Evolutionary conservation across 2,888 invertebrate genomes (phyloP).

Genomic region (Cantharis lateralis): DNA sequence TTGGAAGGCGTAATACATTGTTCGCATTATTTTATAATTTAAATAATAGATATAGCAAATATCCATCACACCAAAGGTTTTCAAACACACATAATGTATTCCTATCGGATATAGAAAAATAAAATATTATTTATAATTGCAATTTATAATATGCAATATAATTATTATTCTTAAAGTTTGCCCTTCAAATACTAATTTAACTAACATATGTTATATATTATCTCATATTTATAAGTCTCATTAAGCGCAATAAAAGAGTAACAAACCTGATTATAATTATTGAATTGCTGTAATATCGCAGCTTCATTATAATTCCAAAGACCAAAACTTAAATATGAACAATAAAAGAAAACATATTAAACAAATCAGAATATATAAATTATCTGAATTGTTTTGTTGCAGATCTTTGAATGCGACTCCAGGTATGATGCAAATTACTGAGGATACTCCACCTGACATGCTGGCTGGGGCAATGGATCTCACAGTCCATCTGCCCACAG

Average conservation of each 20-base stretch:
- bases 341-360: neutral
- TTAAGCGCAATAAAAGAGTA: neutral
- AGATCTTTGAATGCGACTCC: slow-evolving; percentile 47
- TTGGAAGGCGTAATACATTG: no score
- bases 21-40: no score
- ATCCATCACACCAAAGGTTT: no score
- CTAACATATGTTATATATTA: no score
- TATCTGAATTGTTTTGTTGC: slow-evolving; percentile 28
- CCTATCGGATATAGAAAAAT: no score
- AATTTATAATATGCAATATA: no score
- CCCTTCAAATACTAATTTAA: no score
- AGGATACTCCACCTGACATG: slow-evolving; percentile 72
- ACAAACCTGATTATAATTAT: neutral
- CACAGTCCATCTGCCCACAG: slow-evolving; percentile 65
- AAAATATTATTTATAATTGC: no score
- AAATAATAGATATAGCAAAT: no score
- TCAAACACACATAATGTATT: no score
- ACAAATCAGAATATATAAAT: neutral
- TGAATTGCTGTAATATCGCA: neutral
- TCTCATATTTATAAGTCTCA: no score
- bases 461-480: slow-evolving; percentile 72
- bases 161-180: no score
- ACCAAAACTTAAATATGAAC: neutral
- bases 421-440: slow-evolving; percentile 62
- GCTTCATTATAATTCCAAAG: neutral